These are phyloP conservation scores for Chauna torquata DNA, from an alignment of 2,113 vertebrate genomes.

Conservation along the genomic window DNA sequence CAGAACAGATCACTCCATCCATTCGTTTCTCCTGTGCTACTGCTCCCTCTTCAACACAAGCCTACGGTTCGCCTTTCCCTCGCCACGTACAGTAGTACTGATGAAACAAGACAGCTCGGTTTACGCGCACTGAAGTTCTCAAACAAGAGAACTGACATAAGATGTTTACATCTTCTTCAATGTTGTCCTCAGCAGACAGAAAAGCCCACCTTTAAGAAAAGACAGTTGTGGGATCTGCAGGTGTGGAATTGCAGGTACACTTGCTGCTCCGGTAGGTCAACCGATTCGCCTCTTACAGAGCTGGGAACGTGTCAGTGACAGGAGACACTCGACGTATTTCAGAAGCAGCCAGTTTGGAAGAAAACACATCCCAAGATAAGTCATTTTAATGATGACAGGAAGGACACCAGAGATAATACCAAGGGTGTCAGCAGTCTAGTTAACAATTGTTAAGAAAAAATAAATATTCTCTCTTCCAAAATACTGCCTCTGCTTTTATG, in stretches of 20 bases:
- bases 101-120: neutral
- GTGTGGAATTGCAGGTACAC: neutral
- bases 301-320: fast-evolving
- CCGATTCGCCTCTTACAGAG: neutral
- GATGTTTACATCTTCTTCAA: neutral
- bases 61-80: neutral
- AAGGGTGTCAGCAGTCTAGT: neutral
- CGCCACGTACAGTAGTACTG: fast-evolving
- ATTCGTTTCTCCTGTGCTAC: neutral
- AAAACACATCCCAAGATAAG: neutral
- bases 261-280: neutral
- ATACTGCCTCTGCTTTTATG: neutral
- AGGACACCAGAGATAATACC: neutral
- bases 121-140: neutral
- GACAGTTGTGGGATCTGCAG: neutral
- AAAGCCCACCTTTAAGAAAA: neutral
- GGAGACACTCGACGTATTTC: neutral
- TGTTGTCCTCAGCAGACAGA: neutral
- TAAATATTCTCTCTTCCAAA: neutral
- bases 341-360: neutral
- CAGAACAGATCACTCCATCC: neutral
- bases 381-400: neutral
- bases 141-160: neutral
- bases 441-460: neutral
- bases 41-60: neutral